Conservation (phyloP, 1,140 invertebrate species). For the Drosophila ohnishii region DNA sequence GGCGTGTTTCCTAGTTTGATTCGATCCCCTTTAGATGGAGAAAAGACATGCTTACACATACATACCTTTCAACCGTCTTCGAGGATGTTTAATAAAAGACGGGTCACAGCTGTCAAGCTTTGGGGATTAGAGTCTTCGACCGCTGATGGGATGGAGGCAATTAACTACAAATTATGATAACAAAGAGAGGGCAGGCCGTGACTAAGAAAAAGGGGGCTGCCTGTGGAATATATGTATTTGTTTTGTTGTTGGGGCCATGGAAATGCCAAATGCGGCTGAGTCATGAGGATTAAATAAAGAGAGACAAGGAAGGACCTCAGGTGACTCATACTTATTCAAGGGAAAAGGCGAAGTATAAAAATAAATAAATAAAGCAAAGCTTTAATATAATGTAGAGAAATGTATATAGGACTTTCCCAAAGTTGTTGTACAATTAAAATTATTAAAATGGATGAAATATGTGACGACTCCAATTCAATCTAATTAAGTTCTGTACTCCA, state of each 20-base stretch:
- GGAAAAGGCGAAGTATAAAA: not conserved
- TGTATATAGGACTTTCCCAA: not conserved
- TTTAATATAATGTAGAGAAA: not conserved
- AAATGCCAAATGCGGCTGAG: conserved; percentile 36
- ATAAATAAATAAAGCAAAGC: not conserved
- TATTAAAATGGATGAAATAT: not conserved
- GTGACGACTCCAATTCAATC: not conserved
- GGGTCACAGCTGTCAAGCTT: conserved; percentile 43
- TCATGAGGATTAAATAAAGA: conserved; percentile 26
- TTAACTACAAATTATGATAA: conserved; percentile 71
- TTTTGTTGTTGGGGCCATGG: conserved; percentile 15
- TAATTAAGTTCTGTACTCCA: no score
- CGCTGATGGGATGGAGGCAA: conserved; percentile 33
- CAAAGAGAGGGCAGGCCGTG: conserved; percentile 18
- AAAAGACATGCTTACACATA: conserved; percentile 2
- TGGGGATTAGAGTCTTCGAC: conserved; percentile 33
- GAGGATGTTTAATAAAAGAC: conserved; percentile 56
- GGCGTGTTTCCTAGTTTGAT: conserved; percentile 50
- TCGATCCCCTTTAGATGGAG: conserved; percentile 18
- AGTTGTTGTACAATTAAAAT: not conserved
- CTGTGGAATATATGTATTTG: conserved; percentile 28
- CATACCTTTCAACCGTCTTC: conserved; percentile 31
- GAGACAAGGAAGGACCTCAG: conserved; percentile 22
- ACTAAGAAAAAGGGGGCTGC: conserved; percentile 20
- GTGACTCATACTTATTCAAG: conserved; percentile 33